Conservation (phyloP, 1,140 invertebrate genomes). For the Bursaphelenchus mucronatus region DNA sequence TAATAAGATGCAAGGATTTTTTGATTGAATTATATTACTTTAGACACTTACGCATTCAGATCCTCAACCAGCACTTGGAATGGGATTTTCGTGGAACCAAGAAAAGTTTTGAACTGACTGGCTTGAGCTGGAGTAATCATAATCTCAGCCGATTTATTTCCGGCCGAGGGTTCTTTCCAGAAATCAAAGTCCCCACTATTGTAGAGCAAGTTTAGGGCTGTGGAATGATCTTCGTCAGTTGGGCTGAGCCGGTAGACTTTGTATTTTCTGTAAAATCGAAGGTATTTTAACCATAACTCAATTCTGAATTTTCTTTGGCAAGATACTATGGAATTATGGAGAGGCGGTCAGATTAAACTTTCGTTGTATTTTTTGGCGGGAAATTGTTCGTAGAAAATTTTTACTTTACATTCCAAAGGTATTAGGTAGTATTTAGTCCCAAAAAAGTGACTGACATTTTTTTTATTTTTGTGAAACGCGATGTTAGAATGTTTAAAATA, state of each 20-base stretch:
- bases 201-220: conserved; percentile 1
- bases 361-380: no score
- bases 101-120: conserved; percentile 21
- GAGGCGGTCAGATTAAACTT: no score
- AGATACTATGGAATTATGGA: no score
- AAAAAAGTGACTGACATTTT: no score
- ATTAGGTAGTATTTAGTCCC: no score
- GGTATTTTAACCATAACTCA: no score
- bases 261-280: conserved; percentile 5
- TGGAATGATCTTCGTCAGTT: neutral
- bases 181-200: conserved; percentile 30
- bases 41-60: conserved; percentile 33
- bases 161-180: conserved; percentile 40
- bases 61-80: conserved; percentile 40
- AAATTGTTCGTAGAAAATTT: no score
- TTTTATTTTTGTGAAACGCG: no score
- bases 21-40: neutral
- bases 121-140: conserved; percentile 41
- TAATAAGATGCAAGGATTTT: no score
- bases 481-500: no score
- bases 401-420: no score
- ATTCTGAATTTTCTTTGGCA: no score
- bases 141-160: conserved; percentile 36
- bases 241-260: conserved; percentile 17
- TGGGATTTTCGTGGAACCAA: conserved; percentile 22